phyloP scores from a whole-genome alignment of 2,888 invertebrate genomes.

The Gisinianus flammeolus region DNA sequence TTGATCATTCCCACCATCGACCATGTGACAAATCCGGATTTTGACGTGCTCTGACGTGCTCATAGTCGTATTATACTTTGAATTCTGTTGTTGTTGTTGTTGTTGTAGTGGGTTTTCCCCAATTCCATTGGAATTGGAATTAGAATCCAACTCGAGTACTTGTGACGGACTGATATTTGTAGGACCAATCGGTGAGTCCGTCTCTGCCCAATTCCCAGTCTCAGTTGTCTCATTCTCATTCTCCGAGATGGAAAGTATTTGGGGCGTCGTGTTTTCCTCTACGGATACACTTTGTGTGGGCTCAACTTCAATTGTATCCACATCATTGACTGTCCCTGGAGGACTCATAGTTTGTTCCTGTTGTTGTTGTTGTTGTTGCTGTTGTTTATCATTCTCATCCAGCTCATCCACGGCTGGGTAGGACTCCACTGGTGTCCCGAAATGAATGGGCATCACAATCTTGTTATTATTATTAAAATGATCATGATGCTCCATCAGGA shows the following conservation, averaged over 20 bases:
- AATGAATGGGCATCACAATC: background rate
- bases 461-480: background rate
- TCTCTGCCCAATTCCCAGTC: background rate
- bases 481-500: background rate
- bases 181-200: background rate
- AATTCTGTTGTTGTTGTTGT: background rate
- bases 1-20: background rate
- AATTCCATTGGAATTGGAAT: background rate
- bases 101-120: background rate
- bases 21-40: conserved; percentile 36
- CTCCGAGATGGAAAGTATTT: background rate
- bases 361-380: background rate
- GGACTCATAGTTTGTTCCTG: background rate
- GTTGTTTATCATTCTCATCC: background rate
- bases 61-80: conserved; percentile 4
- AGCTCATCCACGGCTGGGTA: conserved; percentile 13
- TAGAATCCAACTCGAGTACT: background rate
- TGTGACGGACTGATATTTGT: background rate
- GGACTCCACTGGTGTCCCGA: conserved; percentile 33
- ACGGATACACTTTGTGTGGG: background rate
- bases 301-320: background rate
- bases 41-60: background rate
- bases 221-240: background rate
- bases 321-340: background rate
- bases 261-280: background rate